Base-by-base conservation (phyloP, 2,113 vertebrate species). In the Chroicocephalus ridibundus region DNA sequence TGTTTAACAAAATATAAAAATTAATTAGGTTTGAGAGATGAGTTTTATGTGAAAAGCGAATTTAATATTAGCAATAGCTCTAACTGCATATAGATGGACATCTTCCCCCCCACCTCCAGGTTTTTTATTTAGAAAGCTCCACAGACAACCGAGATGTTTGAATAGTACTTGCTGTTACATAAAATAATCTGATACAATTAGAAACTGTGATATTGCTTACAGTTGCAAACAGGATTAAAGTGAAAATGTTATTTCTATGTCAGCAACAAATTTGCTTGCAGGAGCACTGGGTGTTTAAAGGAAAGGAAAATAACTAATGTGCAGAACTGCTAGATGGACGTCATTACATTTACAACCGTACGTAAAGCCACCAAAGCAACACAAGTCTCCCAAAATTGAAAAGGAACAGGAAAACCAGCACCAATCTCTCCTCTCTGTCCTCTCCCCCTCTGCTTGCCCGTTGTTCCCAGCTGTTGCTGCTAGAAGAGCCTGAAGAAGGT, bases 1-100 rank as follows among this genome's bases (percentile, higher is more conserved):
- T 74, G 55, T 93, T 95, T 88, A 91, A 58, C 66, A 70, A 94
- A 96, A 94, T 55, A 74, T 42, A 65, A 72, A 93, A 96, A 82
- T 94, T 81, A 96, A 91, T 68, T 57, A 71, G 42, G 44, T 91
- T 95, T 70, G 92, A 94, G 77, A 97, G 55, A 88, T 77, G 96
- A 92, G 46, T 97, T 97, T 95, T 60, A 94, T 15, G 52, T 80
- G 65, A 93, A 94, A 92, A 96, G 72, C 72, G 82, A 82, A 91
- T 85, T 93, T 93, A 96, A 92, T 76, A 92, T 78, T 93, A 96
- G 82, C 86, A 96, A 82, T 95, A 98, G 86, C 86, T 90, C 51
- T 66, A 97, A 95, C 71, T 82, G 70, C 88, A 94, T 78, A 62
- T 46, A 96, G 90, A 65, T 65, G 91, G 60, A 88, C 60, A 94